Evolutionary conservation across 2,888 invertebrate genomes (phyloP).

Genomic region (Quadroppia sp.): DNA sequence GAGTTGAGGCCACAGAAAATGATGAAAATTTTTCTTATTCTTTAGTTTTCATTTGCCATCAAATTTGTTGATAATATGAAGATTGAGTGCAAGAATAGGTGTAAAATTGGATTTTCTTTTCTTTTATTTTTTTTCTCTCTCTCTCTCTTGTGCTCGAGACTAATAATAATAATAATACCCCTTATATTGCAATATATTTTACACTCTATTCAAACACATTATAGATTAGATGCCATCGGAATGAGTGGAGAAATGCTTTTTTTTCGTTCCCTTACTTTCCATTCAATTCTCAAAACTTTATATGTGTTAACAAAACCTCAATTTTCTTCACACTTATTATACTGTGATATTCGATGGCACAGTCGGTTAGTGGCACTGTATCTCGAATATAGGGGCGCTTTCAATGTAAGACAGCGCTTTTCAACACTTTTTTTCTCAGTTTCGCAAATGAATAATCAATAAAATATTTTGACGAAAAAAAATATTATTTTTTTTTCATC

Average conservation of each 20-base stretch:
- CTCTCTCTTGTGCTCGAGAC: too few species aligned
- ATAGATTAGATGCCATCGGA: not conserved
- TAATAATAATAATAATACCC: too few species aligned
- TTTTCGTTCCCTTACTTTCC: too few species aligned
- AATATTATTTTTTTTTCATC: not conserved
- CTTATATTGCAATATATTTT: too few species aligned
- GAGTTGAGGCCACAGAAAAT: too few species aligned
- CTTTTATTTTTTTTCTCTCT: too few species aligned
- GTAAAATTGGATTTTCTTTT: not conserved
- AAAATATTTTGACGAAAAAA: not conserved
- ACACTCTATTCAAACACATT: not conserved
- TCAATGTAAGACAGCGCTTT: too few species aligned
- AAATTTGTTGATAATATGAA: conserved; percentile 10
- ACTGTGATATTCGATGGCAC: too few species aligned
- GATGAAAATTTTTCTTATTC: too few species aligned
- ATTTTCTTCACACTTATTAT: conserved; percentile 2
- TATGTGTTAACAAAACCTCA: conserved; percentile 10
- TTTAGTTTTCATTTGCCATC: conserved; percentile 3
- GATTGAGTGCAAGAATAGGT: conserved; percentile 5
- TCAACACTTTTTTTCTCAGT: not conserved
- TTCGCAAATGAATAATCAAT: conserved; percentile 6
- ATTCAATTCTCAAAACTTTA: too few species aligned
- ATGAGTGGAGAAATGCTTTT: not conserved
- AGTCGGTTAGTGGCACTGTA: not conserved
- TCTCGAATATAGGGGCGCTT: not conserved